Base-by-base conservation (phyloP, 2,888 invertebrate species). In the Chorisops tibialis region DNA sequence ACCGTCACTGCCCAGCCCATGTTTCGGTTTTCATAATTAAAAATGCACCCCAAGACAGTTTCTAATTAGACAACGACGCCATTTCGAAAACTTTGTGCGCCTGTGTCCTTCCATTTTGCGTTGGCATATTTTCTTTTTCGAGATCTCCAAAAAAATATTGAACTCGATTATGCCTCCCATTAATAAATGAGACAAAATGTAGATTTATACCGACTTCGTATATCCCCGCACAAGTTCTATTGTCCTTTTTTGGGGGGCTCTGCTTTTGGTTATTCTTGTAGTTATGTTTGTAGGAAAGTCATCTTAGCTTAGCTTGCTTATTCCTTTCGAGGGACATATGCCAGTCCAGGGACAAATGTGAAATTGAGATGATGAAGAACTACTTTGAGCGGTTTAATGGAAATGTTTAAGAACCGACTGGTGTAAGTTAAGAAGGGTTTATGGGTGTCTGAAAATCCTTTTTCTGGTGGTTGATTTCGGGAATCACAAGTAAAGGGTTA, bases 11-110 rank as follows among this genome's bases (percentile, higher is more conserved):
- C 21, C 19, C 39, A 21, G 16, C 30, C 22, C 19, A 24, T 45
- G 45, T 5, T n/a, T 56, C 16, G 56, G 45, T 56, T 56, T n/a
- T 56, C 56, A 56, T 56, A 56, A 56, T 56, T 56, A 56, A 56
- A 56, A 56, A 56, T 56, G 56, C 56, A 56, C 45, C 56, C 56
- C 45, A 56, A 56, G 56, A 45, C 56, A 56, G 35, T 56, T 14
- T 56, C 43, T 56, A 56, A 56, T 56, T 56, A 56, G 45, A 7
- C n/a, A n/a, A n/a, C 56, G 43, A 45, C 56, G 56, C 56, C 45
- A 56, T 56, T 56, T 45, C 18, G n/a, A 38, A 18, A 45, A 45
- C 43, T 35, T 30, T 45, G 18, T 45, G 56, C 45, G 43, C 45
- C 24, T 56, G 56, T 43, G 43, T 45, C n/a, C 30, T 30, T n/a